phyloP scores from a whole-genome alignment of 2,113 vertebrate genomes.

The Cygnus atratus region DNA sequence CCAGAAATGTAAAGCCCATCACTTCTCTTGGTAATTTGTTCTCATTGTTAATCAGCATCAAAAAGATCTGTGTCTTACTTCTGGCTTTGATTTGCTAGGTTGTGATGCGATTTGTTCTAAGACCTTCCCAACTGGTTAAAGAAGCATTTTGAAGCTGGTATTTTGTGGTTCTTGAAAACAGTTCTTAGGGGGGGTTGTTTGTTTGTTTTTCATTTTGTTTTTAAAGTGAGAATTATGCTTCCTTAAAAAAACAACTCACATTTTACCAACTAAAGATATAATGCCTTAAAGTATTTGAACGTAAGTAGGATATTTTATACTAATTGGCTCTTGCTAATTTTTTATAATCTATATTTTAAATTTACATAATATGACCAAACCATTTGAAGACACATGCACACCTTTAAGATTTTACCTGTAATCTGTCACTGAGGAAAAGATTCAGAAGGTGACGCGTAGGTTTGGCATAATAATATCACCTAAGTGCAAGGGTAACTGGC shows the following conservation, averaged over 20 bases:
- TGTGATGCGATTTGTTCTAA: neutral
- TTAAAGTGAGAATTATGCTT: neutral
- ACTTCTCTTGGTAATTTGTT: neutral
- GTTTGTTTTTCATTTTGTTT: neutral
- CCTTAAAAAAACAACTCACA: no score
- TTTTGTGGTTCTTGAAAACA: neutral
- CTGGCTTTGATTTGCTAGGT: neutral
- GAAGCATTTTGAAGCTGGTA: accelerated
- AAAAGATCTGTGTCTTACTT: neutral
- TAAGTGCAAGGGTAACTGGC: neutral
- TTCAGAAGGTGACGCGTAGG: neutral
- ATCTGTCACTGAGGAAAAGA: neutral
- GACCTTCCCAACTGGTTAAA: neutral
- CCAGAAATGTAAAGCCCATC: neutral
- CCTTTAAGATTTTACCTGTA: neutral
- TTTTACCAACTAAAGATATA: neutral
- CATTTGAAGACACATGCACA: neutral
- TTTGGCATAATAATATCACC: neutral
- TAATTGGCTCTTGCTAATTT: neutral
- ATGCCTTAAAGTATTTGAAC: neutral
- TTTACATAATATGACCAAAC: neutral
- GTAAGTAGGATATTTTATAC: neutral
- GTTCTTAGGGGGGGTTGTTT: neutral
- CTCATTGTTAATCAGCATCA: neutral
- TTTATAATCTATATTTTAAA: neutral